Evolutionary conservation across 1,140 invertebrate genomes (phyloP).

Genomic region (Drosophila littoralis): DNA sequence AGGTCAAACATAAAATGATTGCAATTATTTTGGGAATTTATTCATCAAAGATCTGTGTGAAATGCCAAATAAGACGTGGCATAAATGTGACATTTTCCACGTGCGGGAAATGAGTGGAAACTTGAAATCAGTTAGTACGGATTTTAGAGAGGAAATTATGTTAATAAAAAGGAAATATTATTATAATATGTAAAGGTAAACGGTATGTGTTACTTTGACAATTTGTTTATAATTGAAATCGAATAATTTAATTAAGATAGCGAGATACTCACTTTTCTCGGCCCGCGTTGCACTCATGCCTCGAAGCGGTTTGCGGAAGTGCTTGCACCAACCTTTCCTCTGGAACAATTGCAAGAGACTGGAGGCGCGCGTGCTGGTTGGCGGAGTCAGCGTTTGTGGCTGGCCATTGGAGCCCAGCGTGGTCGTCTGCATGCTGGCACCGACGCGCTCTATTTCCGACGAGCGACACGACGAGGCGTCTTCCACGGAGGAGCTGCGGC

Average conservation of each 20-base stretch:
- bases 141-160: too few relatives aligned
- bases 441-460: conserved; percentile 85
- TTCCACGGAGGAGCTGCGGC: conserved; percentile 84
- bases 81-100: too few relatives aligned
- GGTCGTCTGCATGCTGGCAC: conserved; percentile 61
- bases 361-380: conserved; percentile 68
- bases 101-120: too few relatives aligned
- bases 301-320: conserved; percentile 86
- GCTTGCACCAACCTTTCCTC: conserved; percentile 85
- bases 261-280: conserved; percentile 87
- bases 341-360: conserved; percentile 85
- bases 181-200: too few relatives aligned
- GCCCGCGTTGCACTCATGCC: conserved; percentile 89
- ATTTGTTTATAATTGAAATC: too few relatives aligned
- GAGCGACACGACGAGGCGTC: conserved; percentile 87
- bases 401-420: conserved; percentile 57
- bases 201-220: too few relatives aligned
- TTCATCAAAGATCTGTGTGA: too few relatives aligned
- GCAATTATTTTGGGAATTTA: too few relatives aligned
- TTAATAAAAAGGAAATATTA: too few relatives aligned
- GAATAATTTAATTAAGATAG: background rate
- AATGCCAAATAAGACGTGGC: too few relatives aligned
- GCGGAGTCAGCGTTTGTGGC: conserved; percentile 45
- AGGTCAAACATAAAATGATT: too few relatives aligned
- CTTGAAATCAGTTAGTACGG: too few relatives aligned